These are phyloP conservation scores for Eupithecia subumbrata DNA, from an alignment of 2,888 invertebrate genomes.

Conservation along the genomic window DNA sequence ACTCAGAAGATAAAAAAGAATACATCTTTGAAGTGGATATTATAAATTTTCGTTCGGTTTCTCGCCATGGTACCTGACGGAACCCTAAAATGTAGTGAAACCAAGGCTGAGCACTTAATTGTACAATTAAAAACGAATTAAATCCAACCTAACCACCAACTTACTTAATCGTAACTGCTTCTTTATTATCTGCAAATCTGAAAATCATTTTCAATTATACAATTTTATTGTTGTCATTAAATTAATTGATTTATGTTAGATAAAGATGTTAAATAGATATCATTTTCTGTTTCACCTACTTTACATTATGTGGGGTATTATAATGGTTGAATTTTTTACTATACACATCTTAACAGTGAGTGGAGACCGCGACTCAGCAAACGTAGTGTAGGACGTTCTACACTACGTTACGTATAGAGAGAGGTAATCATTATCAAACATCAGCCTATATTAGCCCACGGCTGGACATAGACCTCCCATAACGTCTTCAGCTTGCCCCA, in stretches of 20 bases:
- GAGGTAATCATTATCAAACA: no score
- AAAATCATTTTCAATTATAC: constrained; percentile 16
- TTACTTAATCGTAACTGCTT: constrained; percentile 43
- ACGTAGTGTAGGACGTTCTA: no score
- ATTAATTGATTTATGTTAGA: neutral
- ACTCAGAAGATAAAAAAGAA: neutral
- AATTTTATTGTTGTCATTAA: neutral
- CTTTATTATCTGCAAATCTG: constrained; percentile 41
- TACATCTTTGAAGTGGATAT: neutral
- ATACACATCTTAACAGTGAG: neutral
- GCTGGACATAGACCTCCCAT: no score
- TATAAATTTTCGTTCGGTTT: neutral
- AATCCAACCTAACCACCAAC: constrained; percentile 42
- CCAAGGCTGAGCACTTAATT: constrained; percentile 55
- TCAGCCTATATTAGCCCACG: no score
- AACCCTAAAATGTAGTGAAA: constrained; percentile 59
- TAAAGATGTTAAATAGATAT: neutral
- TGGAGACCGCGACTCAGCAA: no score
- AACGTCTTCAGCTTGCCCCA: no score
- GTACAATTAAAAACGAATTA: constrained; percentile 62
- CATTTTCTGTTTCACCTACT: neutral
- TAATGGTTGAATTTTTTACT: neutral
- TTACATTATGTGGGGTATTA: neutral
- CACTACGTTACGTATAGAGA: no score
- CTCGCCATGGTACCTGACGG: constrained; percentile 26